phyloP scores from a whole-genome alignment of 2,113 vertebrate genomes.

The Cynopterus brachyotis region DNA sequence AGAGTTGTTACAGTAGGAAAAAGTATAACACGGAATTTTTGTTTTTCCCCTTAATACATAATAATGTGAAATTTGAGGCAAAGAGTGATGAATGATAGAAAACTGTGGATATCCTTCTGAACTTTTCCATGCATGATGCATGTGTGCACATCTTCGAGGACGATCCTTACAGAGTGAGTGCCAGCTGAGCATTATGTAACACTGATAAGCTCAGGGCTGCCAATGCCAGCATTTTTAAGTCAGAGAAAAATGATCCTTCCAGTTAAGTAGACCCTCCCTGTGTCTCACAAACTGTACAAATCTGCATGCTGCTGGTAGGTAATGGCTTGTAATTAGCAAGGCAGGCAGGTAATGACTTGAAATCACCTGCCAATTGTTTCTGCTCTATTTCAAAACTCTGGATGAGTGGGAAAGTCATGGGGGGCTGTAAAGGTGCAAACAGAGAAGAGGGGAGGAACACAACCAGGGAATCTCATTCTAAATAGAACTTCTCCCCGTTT shows the following conservation, averaged over 20 bases:
- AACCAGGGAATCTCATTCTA: constrained; percentile 21
- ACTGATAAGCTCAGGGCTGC: constrained; percentile 10
- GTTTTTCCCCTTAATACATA: not conserved
- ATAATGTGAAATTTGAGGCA: not conserved
- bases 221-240: constrained; percentile 38
- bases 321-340: constrained; percentile 74
- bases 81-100: not conserved
- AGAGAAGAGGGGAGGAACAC: constrained; percentile 5
- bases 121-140: not conserved
- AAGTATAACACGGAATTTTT: not conserved
- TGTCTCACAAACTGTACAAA: constrained; percentile 64
- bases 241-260: constrained; percentile 70
- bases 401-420: constrained; percentile 46
- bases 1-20: not conserved
- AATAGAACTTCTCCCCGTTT: not conserved
- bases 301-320: constrained; percentile 56
- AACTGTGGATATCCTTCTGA: not conserved
- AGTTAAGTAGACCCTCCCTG: constrained; percentile 65
- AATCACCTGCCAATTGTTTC: constrained; percentile 77
- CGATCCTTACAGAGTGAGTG: not conserved
- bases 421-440: not conserved
- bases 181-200: not conserved
- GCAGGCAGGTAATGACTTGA: constrained; percentile 72
- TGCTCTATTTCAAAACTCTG: constrained; percentile 54
- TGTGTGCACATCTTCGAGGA: not conserved